These are phyloP conservation scores for Gryllus bimaculatus DNA, from an alignment of 1,140 invertebrate species.

Conservation along the genomic window DNA sequence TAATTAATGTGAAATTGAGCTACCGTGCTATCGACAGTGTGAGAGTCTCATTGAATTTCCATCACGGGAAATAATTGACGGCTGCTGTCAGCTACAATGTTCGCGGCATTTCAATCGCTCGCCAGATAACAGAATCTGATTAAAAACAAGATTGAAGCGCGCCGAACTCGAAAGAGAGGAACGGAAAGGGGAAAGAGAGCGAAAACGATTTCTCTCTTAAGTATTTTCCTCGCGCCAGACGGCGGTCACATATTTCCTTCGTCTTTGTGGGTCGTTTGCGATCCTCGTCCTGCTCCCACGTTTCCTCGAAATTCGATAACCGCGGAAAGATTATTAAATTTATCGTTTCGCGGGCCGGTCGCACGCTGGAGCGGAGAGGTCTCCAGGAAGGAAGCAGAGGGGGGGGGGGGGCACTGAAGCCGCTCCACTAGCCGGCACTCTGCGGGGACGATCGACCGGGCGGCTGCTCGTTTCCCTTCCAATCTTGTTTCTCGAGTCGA, in stretches of 20 bases:
- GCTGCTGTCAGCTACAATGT: constrained; percentile 3
- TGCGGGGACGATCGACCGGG: too few species aligned
- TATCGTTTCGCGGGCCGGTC: neutral
- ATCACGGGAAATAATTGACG: neutral
- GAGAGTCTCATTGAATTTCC: neutral
- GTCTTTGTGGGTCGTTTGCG: constrained; percentile 2
- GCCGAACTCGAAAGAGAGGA: neutral
- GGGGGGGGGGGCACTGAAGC: too few species aligned
- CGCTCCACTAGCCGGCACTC: too few species aligned
- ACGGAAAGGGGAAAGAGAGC: neutral
- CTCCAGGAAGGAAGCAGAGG: too few species aligned
- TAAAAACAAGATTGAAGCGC: constrained; percentile 1
- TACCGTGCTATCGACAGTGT: neutral
- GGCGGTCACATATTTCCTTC: neutral
- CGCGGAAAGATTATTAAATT: neutral
- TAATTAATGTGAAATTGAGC: constrained; percentile 5
- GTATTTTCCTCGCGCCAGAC: neutral
- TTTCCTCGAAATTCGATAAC: neutral
- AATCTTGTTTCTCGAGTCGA: too few species aligned
- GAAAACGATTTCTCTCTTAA: neutral
- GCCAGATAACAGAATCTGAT: constrained; percentile 4
- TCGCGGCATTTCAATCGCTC: neutral
- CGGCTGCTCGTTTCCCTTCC: too few species aligned
- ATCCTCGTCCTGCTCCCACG: neutral
- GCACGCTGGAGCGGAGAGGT: too few species aligned